Percentiles rank a stretch among this genome's conserved stretches.
Conservation (phyloP, 2,797 vertebrate species). For the Gadopsis marmoratus region DNA sequence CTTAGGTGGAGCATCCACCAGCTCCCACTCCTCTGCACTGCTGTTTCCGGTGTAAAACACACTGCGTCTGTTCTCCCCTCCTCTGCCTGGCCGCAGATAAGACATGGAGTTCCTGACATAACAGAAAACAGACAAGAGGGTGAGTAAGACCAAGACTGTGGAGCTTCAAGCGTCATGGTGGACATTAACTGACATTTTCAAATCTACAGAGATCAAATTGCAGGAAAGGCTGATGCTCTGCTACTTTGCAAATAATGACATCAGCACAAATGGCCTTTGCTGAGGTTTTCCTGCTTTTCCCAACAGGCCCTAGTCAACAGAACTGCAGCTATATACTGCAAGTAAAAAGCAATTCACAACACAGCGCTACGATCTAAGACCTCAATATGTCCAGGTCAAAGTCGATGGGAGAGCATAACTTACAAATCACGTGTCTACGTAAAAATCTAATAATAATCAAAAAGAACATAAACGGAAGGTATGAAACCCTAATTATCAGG, state of each 20-base stretch:
- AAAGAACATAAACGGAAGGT: background rate
- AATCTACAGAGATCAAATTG: slow-evolving; percentile 12
- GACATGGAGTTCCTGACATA: slow-evolving; percentile 93
- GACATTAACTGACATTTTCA: background rate
- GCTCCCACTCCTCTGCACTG: slow-evolving; percentile 91
- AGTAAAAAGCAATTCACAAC: background rate
- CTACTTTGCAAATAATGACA: background rate
- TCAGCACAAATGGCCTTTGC: slow-evolving; percentile 5
- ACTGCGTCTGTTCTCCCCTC: slow-evolving; percentile 89
- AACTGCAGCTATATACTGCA: background rate
- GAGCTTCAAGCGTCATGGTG: background rate
- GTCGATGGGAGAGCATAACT: background rate
- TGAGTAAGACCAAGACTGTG: background rate
- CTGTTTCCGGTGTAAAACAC: slow-evolving; percentile 91
- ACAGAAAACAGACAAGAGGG: slow-evolving; percentile 11
- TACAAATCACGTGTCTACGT: background rate
- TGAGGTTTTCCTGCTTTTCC: background rate
- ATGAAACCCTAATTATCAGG: background rate
- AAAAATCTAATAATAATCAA: background rate
- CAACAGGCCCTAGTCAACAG: background rate
- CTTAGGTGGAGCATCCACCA: slow-evolving; percentile 90
- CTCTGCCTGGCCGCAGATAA: slow-evolving; percentile 88
- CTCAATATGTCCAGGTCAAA: background rate
- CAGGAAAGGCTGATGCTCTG: background rate
- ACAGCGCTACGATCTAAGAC: background rate